Percentiles rank a stretch among this genome's conserved stretches.
phyloP scores from a whole-genome alignment of 2,888 invertebrate species.

The Cremastinae sp. region DNA sequence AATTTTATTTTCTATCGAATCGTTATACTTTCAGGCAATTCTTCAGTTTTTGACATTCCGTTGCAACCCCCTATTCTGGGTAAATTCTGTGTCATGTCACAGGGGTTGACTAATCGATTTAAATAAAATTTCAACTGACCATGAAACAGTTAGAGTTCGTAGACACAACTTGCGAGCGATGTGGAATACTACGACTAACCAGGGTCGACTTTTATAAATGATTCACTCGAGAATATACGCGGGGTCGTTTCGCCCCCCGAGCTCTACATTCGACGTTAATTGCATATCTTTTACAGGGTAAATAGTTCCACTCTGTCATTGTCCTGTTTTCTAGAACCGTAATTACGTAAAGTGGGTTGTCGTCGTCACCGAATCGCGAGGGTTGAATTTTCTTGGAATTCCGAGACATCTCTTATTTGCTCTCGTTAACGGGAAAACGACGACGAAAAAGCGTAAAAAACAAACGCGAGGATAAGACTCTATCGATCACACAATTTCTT shows the following conservation, averaged over 20 bases:
- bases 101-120: constrained; percentile 36
- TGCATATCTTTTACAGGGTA: background rate
- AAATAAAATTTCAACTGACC: constrained; percentile 33
- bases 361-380: background rate
- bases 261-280: constrained; percentile 14
- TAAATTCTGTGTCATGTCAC: too few species aligned
- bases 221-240: constrained; percentile 37
- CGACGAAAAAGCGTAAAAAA: too few species aligned
- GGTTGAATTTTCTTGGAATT: too few species aligned
- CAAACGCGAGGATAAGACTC: too few species aligned
- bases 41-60: too few species aligned
- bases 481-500: too few species aligned
- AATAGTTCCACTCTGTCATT: constrained; percentile 21
- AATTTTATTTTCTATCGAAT: too few species aligned
- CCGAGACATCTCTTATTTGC: background rate
- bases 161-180: constrained; percentile 7
- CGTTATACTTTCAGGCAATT: too few species aligned
- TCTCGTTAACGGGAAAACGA: too few species aligned
- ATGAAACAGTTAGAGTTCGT: constrained; percentile 26
- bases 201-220: constrained; percentile 31
- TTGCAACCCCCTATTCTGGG: too few species aligned
- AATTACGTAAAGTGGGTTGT: constrained; percentile 26
- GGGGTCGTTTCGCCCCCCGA: background rate
- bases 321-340: background rate
- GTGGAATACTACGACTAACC: constrained; percentile 14